Evolutionary conservation across 2,113 vertebrate species (phyloP).

Genomic region (Amphiprion ocellaris): DNA sequence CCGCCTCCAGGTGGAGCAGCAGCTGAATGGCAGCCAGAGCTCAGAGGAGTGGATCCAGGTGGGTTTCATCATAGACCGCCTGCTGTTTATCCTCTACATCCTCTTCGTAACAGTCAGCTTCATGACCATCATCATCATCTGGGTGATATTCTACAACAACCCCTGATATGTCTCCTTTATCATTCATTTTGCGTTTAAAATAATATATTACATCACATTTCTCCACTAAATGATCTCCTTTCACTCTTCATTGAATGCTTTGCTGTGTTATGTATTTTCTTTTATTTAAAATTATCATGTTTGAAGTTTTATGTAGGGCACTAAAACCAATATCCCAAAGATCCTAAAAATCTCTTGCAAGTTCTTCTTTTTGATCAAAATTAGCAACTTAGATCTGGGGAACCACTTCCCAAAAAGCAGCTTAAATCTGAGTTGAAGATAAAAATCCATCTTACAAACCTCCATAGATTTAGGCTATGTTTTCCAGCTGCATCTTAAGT

Average conservation of each 20-base stretch:
- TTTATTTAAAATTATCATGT: not conserved
- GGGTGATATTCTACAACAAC: constrained; percentile 49
- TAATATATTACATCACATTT: too few species aligned
- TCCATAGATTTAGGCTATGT: too few species aligned
- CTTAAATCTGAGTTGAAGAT: too few species aligned
- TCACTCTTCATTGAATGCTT: not conserved
- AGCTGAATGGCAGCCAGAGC: constrained; percentile 17
- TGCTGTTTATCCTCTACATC: constrained; percentile 79
- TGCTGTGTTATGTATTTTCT: not conserved
- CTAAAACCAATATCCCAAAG: not conserved
- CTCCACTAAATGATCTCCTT: too few species aligned
- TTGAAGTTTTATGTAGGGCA: not conserved
- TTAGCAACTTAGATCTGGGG: too few species aligned
- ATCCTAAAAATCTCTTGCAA: not conserved
- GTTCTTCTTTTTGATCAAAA: not conserved
- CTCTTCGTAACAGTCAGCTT: constrained; percentile 81
- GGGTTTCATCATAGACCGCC: constrained; percentile 79
- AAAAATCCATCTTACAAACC: too few species aligned
- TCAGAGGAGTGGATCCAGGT: constrained; percentile 80
- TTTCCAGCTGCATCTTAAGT: too few species aligned
- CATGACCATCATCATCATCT: constrained; percentile 77
- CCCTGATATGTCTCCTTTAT: not conserved
- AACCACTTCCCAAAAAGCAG: too few species aligned
- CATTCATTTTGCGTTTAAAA: too few species aligned
- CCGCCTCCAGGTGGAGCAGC: constrained; percentile 59